phyloP scores from a whole-genome alignment of 2,113 vertebrate species.

The Aythya baeri region DNA sequence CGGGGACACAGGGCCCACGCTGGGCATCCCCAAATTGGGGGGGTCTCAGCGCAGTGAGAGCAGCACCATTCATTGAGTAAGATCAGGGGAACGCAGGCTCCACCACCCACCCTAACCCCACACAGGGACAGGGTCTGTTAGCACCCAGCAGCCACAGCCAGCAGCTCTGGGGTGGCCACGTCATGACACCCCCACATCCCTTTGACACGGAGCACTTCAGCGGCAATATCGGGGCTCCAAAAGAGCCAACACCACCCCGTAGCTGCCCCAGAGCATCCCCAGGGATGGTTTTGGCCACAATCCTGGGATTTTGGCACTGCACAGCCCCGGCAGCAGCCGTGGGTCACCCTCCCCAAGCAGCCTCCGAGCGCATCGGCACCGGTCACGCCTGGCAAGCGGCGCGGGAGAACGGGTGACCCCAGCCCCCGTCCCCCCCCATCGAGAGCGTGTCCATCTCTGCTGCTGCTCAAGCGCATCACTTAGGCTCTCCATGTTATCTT shows the following conservation, averaged over 20 bases:
- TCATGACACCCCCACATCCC: background rate
- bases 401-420: background rate
- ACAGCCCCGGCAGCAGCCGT: background rate
- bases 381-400: background rate
- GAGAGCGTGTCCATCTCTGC: background rate
- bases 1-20: background rate
- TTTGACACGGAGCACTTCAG: background rate
- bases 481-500: constrained; percentile 34
- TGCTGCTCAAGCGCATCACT: background rate
- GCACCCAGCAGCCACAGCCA: background rate
- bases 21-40: fast-evolving
- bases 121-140: background rate
- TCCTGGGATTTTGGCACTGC: fast-evolving
- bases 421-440: background rate
- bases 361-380: background rate
- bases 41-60: background rate
- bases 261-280: background rate
- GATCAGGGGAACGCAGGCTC: background rate
- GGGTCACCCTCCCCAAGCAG: background rate
- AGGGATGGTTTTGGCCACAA: background rate
- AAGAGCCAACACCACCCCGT: fast-evolving
- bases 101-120: background rate
- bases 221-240: background rate
- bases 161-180: background rate
- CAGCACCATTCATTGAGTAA: fast-evolving